Evolutionary conservation across 2,888 invertebrate genomes (phyloP), one percentile per base, ranked within the genome.

Genomic region (Ormyrus labotus): DNA sequence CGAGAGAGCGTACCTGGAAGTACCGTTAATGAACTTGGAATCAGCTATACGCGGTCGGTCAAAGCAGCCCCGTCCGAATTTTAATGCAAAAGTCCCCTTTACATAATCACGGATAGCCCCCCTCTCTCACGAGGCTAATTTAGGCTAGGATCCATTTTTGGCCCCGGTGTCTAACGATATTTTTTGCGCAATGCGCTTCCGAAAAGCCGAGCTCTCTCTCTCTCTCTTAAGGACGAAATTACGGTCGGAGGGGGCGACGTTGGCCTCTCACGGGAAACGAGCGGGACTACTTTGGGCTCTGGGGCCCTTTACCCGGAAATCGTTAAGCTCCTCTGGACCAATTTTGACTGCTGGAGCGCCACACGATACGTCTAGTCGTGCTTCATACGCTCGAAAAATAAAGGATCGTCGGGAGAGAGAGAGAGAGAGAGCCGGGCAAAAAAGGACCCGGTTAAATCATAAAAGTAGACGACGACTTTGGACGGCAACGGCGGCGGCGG

Each of bases 301-400:
- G 74, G 73, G 78, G 69, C 74, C 82, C 84, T 82, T 85, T 86
- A 89, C 85, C 87, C 88, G 88, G 88, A 87, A 88, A 88, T 89
- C 87, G 85, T 88, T 88, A 87, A 78, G 83, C 82, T 84, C 83
- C 81, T 80, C 45, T 6, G 82, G 83, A 19, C 63, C 83, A 84
- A 87, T 86, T 86, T 85, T 80, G 85, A 85, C 84, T 68, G 48
- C 7, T 6, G 8, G 67, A 73, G 63, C 78, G 71, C 81, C 78
- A 81, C 79, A 72, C 79, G 79, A 69, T 73, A 79, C 61, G 63
- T 67, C 68, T 73, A 72, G 67, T 68, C 78, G 58, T 60, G 51
- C 71, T 19, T 19, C 19, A 48, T 63, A 57, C 74, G 68, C 80
- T 71, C 63, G 55, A 73, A 73, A 63, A 58, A 19, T 19, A 19